phyloP scores from a whole-genome alignment of 1,140 invertebrate genomes.

The Drosophila burlai region DNA sequence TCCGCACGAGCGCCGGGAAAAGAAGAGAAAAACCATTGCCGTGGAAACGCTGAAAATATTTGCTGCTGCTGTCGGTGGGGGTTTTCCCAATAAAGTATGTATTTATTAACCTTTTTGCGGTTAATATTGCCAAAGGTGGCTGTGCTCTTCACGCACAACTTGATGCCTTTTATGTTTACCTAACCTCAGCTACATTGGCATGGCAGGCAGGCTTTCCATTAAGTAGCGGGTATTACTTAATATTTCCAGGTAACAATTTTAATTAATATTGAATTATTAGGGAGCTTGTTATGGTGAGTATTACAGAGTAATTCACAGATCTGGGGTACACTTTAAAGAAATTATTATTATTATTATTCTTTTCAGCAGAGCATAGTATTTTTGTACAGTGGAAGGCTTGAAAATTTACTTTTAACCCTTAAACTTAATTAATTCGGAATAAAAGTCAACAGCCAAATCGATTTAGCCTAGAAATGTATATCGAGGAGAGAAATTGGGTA shows the following conservation, averaged over 20 bases:
- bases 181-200: background rate
- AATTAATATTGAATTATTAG: slow-evolving; percentile 6
- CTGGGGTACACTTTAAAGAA: background rate
- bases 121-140: slow-evolving; percentile 19
- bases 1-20: slow-evolving; percentile 1
- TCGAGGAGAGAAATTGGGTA: no score
- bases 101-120: slow-evolving; percentile 37
- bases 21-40: slow-evolving; percentile 4
- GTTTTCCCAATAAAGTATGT: slow-evolving; percentile 18
- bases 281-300: background rate
- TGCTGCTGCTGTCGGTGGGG: background rate
- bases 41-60: slow-evolving; percentile 11
- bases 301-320: background rate
- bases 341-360: background rate
- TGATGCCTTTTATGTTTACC: slow-evolving; percentile 11
- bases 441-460: background rate
- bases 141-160: slow-evolving; percentile 4
- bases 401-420: no score
- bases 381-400: no score
- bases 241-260: slow-evolving; percentile 1
- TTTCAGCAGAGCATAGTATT: no score
- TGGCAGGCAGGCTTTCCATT: slow-evolving; percentile 5
- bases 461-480: background rate
- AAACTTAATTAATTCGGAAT: no score
- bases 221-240: background rate